Evolutionary conservation across 2,888 invertebrate genomes (phyloP), one percentile per base, ranked within the genome.

Genomic region (Chymomyza procnemis): DNA sequence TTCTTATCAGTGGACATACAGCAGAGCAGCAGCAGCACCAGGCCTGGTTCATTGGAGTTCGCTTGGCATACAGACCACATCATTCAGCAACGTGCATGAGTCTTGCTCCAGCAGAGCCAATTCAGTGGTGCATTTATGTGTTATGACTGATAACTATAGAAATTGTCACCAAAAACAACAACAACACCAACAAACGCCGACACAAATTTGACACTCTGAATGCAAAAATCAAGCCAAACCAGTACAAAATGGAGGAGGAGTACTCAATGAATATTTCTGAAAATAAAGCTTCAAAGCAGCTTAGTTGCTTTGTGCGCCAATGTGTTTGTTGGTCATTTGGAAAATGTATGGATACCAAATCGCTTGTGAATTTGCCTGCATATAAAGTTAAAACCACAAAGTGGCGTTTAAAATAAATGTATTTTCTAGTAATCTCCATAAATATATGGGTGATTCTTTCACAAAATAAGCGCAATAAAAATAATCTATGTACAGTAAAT

Each of bases 361-460:
- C 26, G 8, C 6, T 4, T 26, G 26, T 26, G 26, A 26, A 26
- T 3, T 26, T 26, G 26, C 5, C 3, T 5, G 4, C 26, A 6
- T 26, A 4, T 6, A 6, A 26, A 26, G 26, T 4, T 26, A 4
- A 26, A 73, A 61, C 72, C 78, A 67, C 78, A 59, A 73, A 74
- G 72, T 77, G 78, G 76, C 59, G 71, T 74, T 67, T 67, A 77
- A 71, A 69, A 74, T 78, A 84, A 81, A 81, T 74, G 71, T 72
- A 78, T 84, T 74, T 81, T 81, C 75, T 69, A 47, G 58, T 59
- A 68, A 69, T 67, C 66, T 72, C 66, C 72, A 70, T 72, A 68
- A 60, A 18, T 21, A 52, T 52, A 58, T 30, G 52, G 26, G 26
- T 8, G 26, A 26, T 26, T 26, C 26, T 26, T 8, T 2, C 1